A percentile compares a stretch with the other conserved stretches of the same genome.
These are phyloP conservation scores for Diaphora mendica DNA, from an alignment of 2,888 invertebrate genomes.

Conservation along the genomic window DNA sequence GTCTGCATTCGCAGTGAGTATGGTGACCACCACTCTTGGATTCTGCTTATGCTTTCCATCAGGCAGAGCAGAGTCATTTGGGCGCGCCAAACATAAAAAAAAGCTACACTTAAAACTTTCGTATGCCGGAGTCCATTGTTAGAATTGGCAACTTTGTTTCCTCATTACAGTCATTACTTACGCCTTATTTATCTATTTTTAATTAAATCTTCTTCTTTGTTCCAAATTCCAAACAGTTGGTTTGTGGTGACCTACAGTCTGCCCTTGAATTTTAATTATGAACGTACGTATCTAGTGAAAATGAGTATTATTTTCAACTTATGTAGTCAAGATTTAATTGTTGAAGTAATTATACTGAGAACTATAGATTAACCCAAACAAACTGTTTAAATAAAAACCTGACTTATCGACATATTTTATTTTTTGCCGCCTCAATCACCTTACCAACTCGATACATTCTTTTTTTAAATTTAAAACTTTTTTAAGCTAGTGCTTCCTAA, in stretches of 20 bases:
- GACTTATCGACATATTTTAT: not conserved
- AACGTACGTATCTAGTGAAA: slow-evolving; percentile 3
- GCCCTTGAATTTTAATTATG: not conserved
- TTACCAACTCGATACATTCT: not conserved
- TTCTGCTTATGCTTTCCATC: too few species aligned
- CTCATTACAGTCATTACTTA: too few species aligned
- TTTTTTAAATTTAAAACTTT: slow-evolving; percentile 5
- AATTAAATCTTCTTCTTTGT: too few species aligned
- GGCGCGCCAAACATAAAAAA: too few species aligned
- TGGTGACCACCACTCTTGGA: too few species aligned
- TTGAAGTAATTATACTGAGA: slow-evolving; percentile 22
- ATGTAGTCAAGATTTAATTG: slow-evolving; percentile 30
- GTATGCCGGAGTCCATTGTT: not conserved
- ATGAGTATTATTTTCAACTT: slow-evolving; percentile 26
- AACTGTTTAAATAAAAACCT: slow-evolving; percentile 17
- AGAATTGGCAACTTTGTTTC: too few species aligned
- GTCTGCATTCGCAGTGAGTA: too few species aligned
- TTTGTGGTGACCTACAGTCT: not conserved
- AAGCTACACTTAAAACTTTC: too few species aligned
- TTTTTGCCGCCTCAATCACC: not conserved
- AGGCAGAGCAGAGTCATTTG: too few species aligned
- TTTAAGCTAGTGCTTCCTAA: not conserved
- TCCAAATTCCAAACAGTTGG: too few species aligned
- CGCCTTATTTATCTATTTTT: too few species aligned
- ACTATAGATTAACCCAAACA: slow-evolving; percentile 32